Evolutionary conservation across 2,888 invertebrate species (phyloP).

Genomic region (Malacosoma neustria): DNA sequence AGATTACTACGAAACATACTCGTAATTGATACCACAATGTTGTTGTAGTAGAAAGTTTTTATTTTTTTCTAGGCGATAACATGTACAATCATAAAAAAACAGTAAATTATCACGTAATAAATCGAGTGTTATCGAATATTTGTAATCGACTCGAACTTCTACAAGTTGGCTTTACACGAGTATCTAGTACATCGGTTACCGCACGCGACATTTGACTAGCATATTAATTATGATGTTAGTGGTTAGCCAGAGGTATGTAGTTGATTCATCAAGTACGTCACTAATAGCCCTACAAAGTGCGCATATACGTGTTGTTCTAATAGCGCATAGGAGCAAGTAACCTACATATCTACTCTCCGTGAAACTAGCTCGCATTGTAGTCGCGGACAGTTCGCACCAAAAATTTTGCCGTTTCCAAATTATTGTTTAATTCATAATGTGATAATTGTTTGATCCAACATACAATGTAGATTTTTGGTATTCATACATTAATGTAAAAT

Average conservation of each 20-base stretch:
- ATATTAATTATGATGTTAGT: conserved; percentile 34
- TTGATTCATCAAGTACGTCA: conserved; percentile 26
- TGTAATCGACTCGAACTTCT: not conserved
- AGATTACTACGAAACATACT: too few relatives aligned
- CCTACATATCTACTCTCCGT: not conserved
- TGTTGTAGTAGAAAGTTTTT: not conserved
- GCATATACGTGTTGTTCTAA: not conserved
- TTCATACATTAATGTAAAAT: too few relatives aligned
- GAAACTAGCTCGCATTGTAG: not conserved
- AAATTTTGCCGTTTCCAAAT: not conserved
- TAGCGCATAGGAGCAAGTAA: not conserved
- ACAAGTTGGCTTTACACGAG: not conserved
- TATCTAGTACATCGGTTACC: conserved; percentile 13
- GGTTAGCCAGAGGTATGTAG: conserved; percentile 25
- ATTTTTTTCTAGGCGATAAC: not conserved
- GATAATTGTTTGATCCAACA: too few relatives aligned
- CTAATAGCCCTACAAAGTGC: conserved; percentile 5
- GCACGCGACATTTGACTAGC: conserved; percentile 28
- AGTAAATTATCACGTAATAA: not conserved
- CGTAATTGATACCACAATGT: too few relatives aligned
- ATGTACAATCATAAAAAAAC: not conserved
- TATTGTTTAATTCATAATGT: not conserved
- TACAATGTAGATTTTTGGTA: too few relatives aligned
- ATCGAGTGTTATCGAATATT: not conserved
- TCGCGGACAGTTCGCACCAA: not conserved